Conservation (phyloP, 1,140 invertebrate species). For the Drosophila truncata region DNA sequence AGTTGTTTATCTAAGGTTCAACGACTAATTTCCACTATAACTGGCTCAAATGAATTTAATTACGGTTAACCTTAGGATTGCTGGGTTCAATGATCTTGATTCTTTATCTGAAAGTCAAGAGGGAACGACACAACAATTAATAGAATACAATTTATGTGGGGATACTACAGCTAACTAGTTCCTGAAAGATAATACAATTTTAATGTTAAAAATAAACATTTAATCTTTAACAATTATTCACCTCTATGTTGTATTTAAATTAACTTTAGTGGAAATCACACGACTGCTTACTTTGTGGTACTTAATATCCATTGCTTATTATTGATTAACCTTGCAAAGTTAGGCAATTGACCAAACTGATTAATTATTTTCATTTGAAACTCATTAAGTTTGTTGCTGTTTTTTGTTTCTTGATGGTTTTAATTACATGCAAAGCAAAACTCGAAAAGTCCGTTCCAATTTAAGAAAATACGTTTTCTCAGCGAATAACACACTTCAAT, state of each 20-base stretch:
- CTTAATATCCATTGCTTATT: not conserved
- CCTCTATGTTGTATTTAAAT: not conserved
- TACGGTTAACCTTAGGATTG: conserved; percentile 1
- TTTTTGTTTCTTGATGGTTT: conserved; percentile 5
- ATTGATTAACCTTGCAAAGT: conserved; percentile 26
- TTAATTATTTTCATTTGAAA: conserved; percentile 25
- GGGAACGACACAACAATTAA: not conserved
- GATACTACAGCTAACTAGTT: not conserved
- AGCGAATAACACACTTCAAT: conserved; percentile 28
- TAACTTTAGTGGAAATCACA: not conserved
- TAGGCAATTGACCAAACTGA: conserved; percentile 24
- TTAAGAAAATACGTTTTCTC: conserved; percentile 26
- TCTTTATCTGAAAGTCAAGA: not conserved
- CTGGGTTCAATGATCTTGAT: conserved; percentile 31
- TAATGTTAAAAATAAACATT: not conserved
- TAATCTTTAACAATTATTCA: not conserved
- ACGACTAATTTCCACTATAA: conserved; percentile 26
- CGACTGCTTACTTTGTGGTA: not conserved
- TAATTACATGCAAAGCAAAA: conserved; percentile 36
- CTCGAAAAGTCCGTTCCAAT: conserved; percentile 12
- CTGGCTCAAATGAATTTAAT: conserved; percentile 21
- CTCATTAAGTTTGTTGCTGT: conserved; percentile 10
- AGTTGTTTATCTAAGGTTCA: conserved; percentile 31
- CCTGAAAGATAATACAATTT: not conserved
- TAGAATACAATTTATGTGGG: not conserved